These are phyloP conservation scores for Drosophila parthenogenetica DNA, from an alignment of 2,888 invertebrate species.

Conservation along the genomic window DNA sequence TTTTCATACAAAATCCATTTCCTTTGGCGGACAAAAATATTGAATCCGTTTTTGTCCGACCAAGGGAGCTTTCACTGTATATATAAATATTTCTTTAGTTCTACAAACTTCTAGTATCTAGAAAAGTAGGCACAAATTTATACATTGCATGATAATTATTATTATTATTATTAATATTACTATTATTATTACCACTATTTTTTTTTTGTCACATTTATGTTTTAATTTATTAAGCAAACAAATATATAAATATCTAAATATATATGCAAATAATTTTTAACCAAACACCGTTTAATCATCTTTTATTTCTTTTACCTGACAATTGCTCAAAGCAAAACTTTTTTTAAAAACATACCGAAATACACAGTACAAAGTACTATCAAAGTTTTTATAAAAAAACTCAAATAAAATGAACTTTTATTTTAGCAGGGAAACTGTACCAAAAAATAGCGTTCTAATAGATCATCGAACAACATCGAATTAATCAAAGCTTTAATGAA, in stretches of 20 bases:
- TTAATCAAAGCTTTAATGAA: conserved; percentile 10
- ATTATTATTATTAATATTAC: conserved; percentile 10
- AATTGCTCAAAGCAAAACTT: conserved; percentile 8
- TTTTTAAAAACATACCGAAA: background rate
- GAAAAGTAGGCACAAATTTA: conserved; percentile 45
- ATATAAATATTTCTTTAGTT: conserved; percentile 16
- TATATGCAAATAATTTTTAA: conserved; percentile 25
- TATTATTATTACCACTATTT: conserved; percentile 1
- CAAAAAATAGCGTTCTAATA: background rate
- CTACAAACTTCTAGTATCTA: conserved; percentile 60
- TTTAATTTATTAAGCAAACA: conserved; percentile 10
- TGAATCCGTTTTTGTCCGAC: too few relatives aligned
- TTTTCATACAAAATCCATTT: too few relatives aligned
- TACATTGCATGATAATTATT: conserved; percentile 18
- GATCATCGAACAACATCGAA: background rate
- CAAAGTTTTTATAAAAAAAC: background rate
- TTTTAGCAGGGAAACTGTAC: background rate
- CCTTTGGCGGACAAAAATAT: too few relatives aligned
- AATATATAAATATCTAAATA: conserved; percentile 12
- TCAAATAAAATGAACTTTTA: background rate
- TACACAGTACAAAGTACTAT: conserved; percentile 23
- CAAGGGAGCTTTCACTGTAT: background rate
- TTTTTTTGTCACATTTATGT: conserved; percentile 11
- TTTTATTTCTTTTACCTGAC: conserved; percentile 14
- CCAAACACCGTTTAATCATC: background rate